Evolutionary conservation across 2,113 vertebrate species (phyloP), one percentile per base, ranked within the genome.

Genomic region (Sebastes schlegelii): DNA sequence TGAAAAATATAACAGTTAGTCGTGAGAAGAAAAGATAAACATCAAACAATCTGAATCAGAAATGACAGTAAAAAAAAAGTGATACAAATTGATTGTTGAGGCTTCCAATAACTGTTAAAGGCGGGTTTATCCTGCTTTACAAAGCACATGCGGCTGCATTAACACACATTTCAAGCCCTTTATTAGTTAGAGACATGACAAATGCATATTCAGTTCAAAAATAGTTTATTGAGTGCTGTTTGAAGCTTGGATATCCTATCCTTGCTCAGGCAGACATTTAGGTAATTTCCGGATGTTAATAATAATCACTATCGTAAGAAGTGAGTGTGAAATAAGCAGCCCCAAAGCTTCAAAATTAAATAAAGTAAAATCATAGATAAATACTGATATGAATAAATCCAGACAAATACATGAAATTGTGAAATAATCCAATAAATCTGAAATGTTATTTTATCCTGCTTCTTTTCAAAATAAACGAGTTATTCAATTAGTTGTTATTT

Each of bases 221-320:
- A 66, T 40, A 45, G 19, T 80, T 83, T 74, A 80, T 65, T 69
- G 21, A 68, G 65, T 45, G 16, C 3, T 40, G n/a, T 48, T 40
- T 79, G 19, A 69, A 67, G 34, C 9, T 26, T 21, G n/a, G 16
- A 63, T 78, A 34, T 48, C 16, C 14, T 46, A 16, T 65, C 26
- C 0, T 46, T 11, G 2, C 16, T 72, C 52, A 82, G 70, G 57
- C 74, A 84, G 42, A 75, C 17, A 34, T 65, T 54, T 13, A 80
- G 45, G 78, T 1, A 61, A 46, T 43, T 21, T 63, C 7, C 4
- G 34, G 3, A 61, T 49, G 34, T 46, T 1, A 23, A 48, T 2
- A 12, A 2, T 26, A 26, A 26, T 26, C 26, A 26, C 26, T 26
- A 26, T 21, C 3, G 1, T n/a, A 51, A 80, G 17, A 61, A 52